Percentiles rank a stretch among this genome's conserved stretches.
These are phyloP conservation scores for Saccopteryx leptura DNA, from an alignment of 2,113 vertebrate species.

Conservation along the genomic window DNA sequence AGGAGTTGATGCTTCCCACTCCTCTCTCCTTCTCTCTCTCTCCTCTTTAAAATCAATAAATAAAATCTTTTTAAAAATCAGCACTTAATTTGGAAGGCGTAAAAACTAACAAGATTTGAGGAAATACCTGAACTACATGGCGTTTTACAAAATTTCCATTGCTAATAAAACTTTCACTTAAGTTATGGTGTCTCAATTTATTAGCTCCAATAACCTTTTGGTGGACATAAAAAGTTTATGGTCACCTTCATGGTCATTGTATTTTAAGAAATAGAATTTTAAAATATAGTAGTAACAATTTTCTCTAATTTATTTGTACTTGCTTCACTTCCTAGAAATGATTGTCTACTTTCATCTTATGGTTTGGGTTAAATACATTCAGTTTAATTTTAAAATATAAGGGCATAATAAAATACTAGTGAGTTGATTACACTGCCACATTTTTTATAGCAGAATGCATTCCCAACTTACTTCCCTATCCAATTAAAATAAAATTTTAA, in stretches of 20 bases:
- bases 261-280: background rate
- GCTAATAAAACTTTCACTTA: background rate
- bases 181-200: background rate
- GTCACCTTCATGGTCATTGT: background rate
- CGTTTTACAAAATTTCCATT: background rate
- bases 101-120: background rate
- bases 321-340: background rate
- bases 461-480: background rate
- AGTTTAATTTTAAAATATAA: slow-evolving; percentile 10
- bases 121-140: background rate
- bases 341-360: background rate
- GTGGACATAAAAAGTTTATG: background rate
- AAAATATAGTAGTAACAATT: background rate
- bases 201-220: background rate
- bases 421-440: background rate
- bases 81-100: background rate
- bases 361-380: background rate
- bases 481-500: background rate
- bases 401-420: background rate
- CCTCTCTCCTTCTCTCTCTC: too few species aligned
- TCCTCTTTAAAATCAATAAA: too few species aligned
- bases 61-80: background rate
- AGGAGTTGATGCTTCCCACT: too few species aligned
- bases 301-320: background rate
- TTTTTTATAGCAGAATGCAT: background rate